These are phyloP conservation scores for Malacosoma neustria DNA, from an alignment of 2,888 invertebrate genomes.

Conservation along the genomic window DNA sequence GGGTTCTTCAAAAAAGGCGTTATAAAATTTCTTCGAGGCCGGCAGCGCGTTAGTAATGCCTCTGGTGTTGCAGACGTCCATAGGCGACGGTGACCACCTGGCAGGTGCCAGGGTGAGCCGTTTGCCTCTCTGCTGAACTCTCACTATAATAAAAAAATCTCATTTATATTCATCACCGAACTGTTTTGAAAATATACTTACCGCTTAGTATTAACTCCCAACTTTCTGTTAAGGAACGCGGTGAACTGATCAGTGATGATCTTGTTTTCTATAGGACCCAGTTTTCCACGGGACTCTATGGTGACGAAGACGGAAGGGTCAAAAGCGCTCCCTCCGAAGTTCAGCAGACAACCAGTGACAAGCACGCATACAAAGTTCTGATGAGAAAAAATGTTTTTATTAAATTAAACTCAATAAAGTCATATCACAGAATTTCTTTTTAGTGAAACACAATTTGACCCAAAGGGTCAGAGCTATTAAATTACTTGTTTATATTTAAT, in stretches of 20 bases:
- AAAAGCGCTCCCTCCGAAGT: slow-evolving; percentile 18
- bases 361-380: slow-evolving; percentile 33
- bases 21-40: too few species aligned
- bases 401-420: slow-evolving; percentile 10
- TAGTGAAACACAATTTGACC: too few species aligned
- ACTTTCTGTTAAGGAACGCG: slow-evolving; percentile 32
- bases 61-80: too few species aligned
- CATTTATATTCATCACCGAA: too few species aligned
- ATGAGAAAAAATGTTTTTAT: slow-evolving; percentile 6
- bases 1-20: too few species aligned
- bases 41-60: too few species aligned
- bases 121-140: too few species aligned
- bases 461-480: too few species aligned
- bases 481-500: too few species aligned
- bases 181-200: slow-evolving; percentile 16
- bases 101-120: too few species aligned
- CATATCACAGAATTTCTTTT: slow-evolving; percentile 9
- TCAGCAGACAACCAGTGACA: slow-evolving; percentile 22
- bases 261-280: slow-evolving; percentile 29
- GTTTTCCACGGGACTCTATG: slow-evolving; percentile 37
- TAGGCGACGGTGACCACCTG: too few species aligned
- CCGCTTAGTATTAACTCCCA: slow-evolving; percentile 44
- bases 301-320: slow-evolving; percentile 27
- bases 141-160: too few species aligned
- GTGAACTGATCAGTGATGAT: slow-evolving; percentile 35